A percentile compares a stretch with the other conserved stretches of the same genome.
These are phyloP conservation scores for Bubo bubo DNA, from an alignment of 2,113 vertebrate species.

Conservation along the genomic window DNA sequence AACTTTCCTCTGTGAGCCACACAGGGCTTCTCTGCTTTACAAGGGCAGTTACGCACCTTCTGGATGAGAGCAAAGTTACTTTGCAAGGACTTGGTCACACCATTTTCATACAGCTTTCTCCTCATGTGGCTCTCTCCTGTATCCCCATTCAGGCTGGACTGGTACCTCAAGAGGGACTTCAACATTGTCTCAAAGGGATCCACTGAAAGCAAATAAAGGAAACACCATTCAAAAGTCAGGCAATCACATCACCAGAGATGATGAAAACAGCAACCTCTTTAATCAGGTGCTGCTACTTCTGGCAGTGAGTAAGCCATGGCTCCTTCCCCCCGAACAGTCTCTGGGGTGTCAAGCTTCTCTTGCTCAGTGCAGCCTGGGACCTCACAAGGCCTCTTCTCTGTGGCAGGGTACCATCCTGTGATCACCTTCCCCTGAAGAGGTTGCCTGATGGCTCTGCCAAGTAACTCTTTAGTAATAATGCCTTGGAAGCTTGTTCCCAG, in stretches of 20 bases:
- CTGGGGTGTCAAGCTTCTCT: neutral
- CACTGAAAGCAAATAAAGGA: conserved; percentile 72
- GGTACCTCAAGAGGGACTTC: conserved; percentile 92
- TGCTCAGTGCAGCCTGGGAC: neutral
- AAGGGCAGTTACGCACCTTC: conserved; percentile 76
- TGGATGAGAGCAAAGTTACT: conserved; percentile 85
- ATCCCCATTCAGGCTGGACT: conserved; percentile 77
- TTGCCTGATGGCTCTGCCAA: neutral
- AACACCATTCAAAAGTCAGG: neutral
- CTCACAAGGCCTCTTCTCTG: neutral
- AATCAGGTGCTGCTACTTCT: rapidly evolving
- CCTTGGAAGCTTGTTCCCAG: neutral
- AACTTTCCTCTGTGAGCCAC: neutral
- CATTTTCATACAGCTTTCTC: conserved; percentile 87
- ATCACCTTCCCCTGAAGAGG: neutral
- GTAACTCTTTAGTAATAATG: neutral
- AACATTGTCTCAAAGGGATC: conserved; percentile 98
- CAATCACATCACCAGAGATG: neutral
- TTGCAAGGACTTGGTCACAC: conserved; percentile 81
- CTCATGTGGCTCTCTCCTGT: conserved; percentile 79
- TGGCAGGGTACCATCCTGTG: neutral
- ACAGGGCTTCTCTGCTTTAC: neutral
- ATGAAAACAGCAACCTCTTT: neutral
- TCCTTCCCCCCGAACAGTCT: neutral
- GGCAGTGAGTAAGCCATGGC: neutral